A percentile compares a stretch with the other conserved stretches of the same genome.
Conservation (phyloP, 1,140 invertebrate genomes). For the Halesus radiatus region DNA sequence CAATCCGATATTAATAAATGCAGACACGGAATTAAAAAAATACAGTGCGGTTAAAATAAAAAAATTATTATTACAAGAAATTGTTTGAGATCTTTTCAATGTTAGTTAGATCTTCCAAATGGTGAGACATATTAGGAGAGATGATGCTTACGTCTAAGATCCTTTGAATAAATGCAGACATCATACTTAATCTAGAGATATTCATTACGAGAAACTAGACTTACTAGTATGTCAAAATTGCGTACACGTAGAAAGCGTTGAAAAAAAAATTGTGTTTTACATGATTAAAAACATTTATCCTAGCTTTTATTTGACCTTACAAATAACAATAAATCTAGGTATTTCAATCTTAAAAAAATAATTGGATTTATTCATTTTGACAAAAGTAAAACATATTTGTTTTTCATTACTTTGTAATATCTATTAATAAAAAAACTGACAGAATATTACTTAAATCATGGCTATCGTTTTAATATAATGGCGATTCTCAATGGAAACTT, state of each 20-base stretch:
- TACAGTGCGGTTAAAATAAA: no score
- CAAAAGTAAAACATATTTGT: neutral
- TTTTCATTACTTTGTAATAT: constrained; percentile 14
- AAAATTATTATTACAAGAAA: no score
- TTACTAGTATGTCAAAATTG: neutral
- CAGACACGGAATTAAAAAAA: no score
- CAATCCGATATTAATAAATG: no score
- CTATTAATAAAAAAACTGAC: constrained; percentile 5
- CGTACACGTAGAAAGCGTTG: constrained; percentile 6
- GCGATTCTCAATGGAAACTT: neutral
- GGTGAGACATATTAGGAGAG: neutral
- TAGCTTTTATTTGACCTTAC: constrained; percentile 6
- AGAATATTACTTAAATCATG: constrained; percentile 5
- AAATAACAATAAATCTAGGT: constrained; percentile 8
- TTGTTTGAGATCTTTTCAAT: constrained; percentile 26
- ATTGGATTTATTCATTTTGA: constrained; percentile 21
- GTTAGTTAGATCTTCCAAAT: neutral
- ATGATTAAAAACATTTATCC: neutral
- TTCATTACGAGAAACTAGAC: constrained; percentile 25
- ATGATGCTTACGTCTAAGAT: constrained; percentile 18
- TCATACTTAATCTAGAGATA: constrained; percentile 26
- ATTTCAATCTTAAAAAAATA: constrained; percentile 40
- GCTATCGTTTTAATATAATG: constrained; percentile 3
- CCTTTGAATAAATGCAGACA: constrained; percentile 42
- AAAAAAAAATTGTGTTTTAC: neutral